Conservation (phyloP, 2,113 vertebrate species). For the Salvelinus sp. region DNA sequence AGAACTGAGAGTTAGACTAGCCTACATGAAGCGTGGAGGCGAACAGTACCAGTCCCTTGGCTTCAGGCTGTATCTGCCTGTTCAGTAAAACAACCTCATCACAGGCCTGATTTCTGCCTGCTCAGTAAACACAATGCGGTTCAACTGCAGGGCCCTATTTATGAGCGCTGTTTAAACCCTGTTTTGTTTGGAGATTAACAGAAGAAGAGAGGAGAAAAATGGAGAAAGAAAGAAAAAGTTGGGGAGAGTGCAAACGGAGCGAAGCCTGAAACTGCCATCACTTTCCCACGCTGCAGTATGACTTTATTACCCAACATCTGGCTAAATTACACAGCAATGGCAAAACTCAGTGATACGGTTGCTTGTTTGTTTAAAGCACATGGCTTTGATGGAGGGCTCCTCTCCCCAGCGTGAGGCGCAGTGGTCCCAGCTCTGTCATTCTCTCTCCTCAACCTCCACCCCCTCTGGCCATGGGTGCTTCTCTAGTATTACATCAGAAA, state of each 20-base stretch:
- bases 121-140: constrained; percentile 68
- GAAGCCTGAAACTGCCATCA: constrained; percentile 66
- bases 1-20: constrained; percentile 52
- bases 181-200: constrained; percentile 77
- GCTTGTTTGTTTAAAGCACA: constrained; percentile 64
- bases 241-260: constrained; percentile 10
- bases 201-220: constrained; percentile 58
- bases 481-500: no score
- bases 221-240: constrained; percentile 37
- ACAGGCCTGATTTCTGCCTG: constrained; percentile 69
- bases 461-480: no score
- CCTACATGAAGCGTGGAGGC: constrained; percentile 43
- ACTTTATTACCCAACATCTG: constrained; percentile 72
- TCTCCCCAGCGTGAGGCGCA: constrained; percentile 19
- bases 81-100: constrained; percentile 68
- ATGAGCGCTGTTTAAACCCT: constrained; percentile 65
- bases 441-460: no score
- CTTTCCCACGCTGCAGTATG: constrained; percentile 72
- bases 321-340: constrained; percentile 74
- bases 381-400: constrained; percentile 40
- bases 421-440: no score
- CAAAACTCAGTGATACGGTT: constrained; percentile 59
- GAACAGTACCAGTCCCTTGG: constrained; percentile 49
- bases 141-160: constrained; percentile 63
- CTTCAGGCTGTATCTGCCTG: constrained; percentile 59